Base-by-base conservation (phyloP, 2,113 vertebrate species). In the Siniperca knerii region DNA sequence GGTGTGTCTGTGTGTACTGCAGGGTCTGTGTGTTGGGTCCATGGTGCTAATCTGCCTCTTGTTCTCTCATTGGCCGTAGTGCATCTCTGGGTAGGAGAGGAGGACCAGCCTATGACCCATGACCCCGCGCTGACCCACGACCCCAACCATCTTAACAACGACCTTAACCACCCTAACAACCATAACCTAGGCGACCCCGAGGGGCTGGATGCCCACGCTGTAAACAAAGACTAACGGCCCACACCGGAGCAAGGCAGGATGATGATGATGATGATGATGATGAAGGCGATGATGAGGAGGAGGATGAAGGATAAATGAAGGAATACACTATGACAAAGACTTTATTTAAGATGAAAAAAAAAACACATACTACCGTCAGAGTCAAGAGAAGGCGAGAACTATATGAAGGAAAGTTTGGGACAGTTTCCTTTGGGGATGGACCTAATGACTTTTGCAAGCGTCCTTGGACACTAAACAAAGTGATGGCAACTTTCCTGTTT, bases 41-140 rank as follows among this genome's bases (percentile, higher is more conserved):
- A 25, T 93, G 84, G 88, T 95, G 92, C 94, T 96, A 95, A 96
- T 91, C 92, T 95, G 70, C 93, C 87, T 96, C 92, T 93, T 95
- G 87, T 96, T 96, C 91, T 96, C 92, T 96, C 81, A 88, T 94
- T 95, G 92, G 89, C 95, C 79, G 48, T 94, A 96, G 96, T 95
- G 91, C 95, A 95, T 93, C 95, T 95, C 87, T 96, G 96, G 96
- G 92, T 93, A 85, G 92, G 92, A 93, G 95, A 96, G 90, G 95
- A 96, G 92, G 95, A 96, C 85, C 92, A 94, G 92, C 90, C 88
- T 86, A 91, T 93, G 93, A 90, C 90, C 92, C 95, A 92, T 89
- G 94, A 94, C 84, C 93, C 93, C 79, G 77, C 87, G 75, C 92
- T 96, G 92, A 93, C 91, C 93, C 92, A 92, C 89, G 93, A 96